A percentile compares a stretch with the other conserved stretches of the same genome.
Evolutionary conservation across 2,888 invertebrate species (phyloP).

Genomic region (Chalcosyrphus nemorum): DNA sequence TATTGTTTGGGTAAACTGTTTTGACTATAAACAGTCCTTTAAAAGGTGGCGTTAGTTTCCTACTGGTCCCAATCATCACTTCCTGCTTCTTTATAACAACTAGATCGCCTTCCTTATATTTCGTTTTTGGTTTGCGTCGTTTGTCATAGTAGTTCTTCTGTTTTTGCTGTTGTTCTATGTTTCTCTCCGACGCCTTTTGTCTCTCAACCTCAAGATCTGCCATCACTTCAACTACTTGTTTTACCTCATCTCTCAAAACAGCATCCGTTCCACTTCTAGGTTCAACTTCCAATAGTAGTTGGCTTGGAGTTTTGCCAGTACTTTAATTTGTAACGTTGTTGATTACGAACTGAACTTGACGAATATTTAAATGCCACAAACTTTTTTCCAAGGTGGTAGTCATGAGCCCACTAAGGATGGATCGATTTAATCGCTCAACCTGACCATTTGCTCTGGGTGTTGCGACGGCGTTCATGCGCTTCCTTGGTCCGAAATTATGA

Average conservation of each 20-base stretch:
- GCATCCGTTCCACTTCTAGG: not conserved
- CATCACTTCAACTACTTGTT: not conserved
- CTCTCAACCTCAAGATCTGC: not conserved
- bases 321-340: not conserved
- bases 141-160: not conserved
- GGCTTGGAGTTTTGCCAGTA: not conserved
- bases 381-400: too few species aligned
- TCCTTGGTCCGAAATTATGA: conserved; percentile 78
- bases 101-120: not conserved
- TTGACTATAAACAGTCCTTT: conserved; percentile 19
- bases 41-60: not conserved
- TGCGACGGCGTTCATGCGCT: conserved; percentile 76
- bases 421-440: too few species aligned
- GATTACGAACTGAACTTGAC: too few species aligned
- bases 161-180: not conserved
- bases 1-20: conserved; percentile 1
- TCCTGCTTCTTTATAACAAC: conserved; percentile 4
- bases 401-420: too few species aligned
- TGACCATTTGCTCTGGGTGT: conserved; percentile 74
- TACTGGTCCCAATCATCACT: not conserved
- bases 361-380: too few species aligned
- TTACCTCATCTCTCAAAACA: not conserved
- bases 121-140: not conserved
- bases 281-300: not conserved
- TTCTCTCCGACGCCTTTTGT: not conserved